A percentile compares a stretch with the other conserved stretches of the same genome.
Evolutionary conservation across 2,888 invertebrate species (phyloP).

Genomic region (Rhingia rostrata): DNA sequence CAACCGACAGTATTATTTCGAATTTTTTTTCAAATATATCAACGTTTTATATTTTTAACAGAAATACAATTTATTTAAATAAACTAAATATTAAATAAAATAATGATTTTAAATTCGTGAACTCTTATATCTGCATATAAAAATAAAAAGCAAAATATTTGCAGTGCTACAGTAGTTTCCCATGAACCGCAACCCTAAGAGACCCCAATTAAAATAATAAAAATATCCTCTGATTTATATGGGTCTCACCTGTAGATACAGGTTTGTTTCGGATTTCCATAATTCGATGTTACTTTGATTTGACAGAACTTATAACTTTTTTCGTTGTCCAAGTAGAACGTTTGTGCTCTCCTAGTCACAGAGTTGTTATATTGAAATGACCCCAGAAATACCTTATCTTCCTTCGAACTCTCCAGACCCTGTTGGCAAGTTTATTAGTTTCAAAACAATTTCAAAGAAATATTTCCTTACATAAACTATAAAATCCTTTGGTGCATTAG

Average conservation of each 20-base stretch:
- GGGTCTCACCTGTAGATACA: slow-evolving; percentile 87
- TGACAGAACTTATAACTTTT: slow-evolving; percentile 86
- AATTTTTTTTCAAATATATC: neutral
- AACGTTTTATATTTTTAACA: neutral
- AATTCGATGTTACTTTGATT: slow-evolving; percentile 88
- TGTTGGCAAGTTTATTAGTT: slow-evolving; percentile 74
- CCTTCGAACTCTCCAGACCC: slow-evolving; percentile 83
- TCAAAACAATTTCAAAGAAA: neutral
- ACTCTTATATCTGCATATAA: too few relatives aligned
- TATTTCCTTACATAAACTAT: slow-evolving; percentile 80
- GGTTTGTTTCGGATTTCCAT: slow-evolving; percentile 89
- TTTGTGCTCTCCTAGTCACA: slow-evolving; percentile 85
- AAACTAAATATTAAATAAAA: neutral
- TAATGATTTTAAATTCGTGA: neutral
- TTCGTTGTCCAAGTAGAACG: slow-evolving; percentile 84
- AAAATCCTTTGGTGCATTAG: slow-evolving; percentile 88
- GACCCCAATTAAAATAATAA: neutral
- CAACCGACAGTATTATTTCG: too few relatives aligned
- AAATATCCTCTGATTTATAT: neutral
- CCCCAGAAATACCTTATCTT: slow-evolving; percentile 85
- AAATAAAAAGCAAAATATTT: neutral
- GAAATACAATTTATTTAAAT: neutral
- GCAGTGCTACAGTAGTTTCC: slow-evolving; percentile 1
- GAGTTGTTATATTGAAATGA: slow-evolving; percentile 85
- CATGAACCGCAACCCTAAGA: slow-evolving; percentile 62